Conservation (phyloP, 2,113 vertebrate genomes). For the Phylloscopus trochilus region DNA sequence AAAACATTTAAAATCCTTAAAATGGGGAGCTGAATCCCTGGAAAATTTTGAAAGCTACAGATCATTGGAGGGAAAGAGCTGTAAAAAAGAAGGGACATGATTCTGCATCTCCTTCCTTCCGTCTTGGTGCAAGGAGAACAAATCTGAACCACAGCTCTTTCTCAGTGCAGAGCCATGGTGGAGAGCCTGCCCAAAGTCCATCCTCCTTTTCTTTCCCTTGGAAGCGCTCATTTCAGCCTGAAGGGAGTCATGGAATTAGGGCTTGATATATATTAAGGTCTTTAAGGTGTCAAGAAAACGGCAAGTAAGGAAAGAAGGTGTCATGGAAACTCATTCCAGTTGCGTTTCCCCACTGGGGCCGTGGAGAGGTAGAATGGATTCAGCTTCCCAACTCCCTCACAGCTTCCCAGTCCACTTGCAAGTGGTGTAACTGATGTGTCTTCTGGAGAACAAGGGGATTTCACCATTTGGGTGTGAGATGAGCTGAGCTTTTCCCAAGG, state of each 20-base stretch:
- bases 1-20: neutral
- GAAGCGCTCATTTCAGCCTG: neutral
- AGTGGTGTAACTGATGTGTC: neutral
- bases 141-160: rapidly evolving
- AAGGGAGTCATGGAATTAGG: neutral
- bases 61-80: neutral
- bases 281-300: neutral
- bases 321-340: too few relatives aligned
- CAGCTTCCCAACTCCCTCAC: neutral
- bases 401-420: neutral
- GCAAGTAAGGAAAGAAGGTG: neutral
- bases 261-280: neutral
- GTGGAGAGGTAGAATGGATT: neutral
- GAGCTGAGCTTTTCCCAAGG: neutral
- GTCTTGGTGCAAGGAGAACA: rapidly evolving
- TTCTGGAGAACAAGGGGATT: neutral
- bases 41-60: neutral
- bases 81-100: too few relatives aligned
- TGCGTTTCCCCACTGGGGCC: rapidly evolving
- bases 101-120: neutral
- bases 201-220: neutral
- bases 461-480: neutral
- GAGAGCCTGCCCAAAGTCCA: neutral
- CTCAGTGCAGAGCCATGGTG: neutral
- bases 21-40: neutral